Evolutionary conservation across 2,113 vertebrate genomes (phyloP).

Genomic region (Dunckerocampus dactyliophorus): DNA sequence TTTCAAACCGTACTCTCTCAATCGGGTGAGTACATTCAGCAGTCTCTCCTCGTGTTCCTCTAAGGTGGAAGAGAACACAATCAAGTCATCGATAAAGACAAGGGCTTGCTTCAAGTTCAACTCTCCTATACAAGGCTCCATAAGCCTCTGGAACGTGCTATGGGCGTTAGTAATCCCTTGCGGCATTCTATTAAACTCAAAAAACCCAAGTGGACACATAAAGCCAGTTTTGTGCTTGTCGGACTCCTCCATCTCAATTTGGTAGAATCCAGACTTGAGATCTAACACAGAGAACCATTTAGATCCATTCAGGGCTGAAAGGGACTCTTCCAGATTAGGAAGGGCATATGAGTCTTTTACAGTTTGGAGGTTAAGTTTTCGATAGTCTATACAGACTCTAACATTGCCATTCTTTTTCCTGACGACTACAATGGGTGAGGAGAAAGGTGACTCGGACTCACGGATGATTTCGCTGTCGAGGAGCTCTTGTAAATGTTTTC

Average conservation of each 20-base stretch:
- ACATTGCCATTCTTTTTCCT: not conserved
- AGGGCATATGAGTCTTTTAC: not conserved
- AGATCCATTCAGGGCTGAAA: not conserved
- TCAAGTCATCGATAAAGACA: not conserved
- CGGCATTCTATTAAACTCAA: not conserved
- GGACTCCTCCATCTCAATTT: not conserved
- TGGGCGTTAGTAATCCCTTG: not conserved
- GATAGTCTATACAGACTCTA: not conserved
- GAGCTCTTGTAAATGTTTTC: not conserved
- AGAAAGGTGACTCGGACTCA: not conserved
- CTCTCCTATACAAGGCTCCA: not conserved
- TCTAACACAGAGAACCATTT: not conserved
- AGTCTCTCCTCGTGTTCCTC: not conserved
- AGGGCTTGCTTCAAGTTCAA: slow-evolving; percentile 1
- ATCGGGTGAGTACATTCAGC: not conserved
- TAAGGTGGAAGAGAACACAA: not conserved
- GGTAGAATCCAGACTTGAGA: not conserved
- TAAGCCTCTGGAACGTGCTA: not conserved
- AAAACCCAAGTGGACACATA: not conserved
- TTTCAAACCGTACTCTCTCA: not conserved
- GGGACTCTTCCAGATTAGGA: not conserved
- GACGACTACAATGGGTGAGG: not conserved
- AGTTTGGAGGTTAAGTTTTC: not conserved
- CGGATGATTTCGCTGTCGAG: not conserved
- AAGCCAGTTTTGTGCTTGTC: not conserved